Percentiles rank a stretch among this genome's conserved stretches.
Conservation (phyloP, 2,113 vertebrate species). For the Callipepla californica region DNA sequence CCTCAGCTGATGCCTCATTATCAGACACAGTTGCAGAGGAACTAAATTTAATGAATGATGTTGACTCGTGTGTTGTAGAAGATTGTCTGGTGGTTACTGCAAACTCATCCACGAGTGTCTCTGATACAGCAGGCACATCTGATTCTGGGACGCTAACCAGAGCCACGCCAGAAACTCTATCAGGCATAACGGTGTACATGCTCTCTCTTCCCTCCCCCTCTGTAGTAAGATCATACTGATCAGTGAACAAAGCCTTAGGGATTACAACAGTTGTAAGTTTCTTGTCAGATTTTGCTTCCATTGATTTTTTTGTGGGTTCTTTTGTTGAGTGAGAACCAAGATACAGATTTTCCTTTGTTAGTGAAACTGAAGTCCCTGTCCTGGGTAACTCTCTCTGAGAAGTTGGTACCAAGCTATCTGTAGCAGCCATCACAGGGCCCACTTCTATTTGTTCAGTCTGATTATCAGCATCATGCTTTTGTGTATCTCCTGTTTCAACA, state of each 20-base stretch:
- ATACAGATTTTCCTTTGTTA: conserved; percentile 28
- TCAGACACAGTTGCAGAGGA: background rate
- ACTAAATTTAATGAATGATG: background rate
- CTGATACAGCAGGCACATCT: conserved; percentile 61
- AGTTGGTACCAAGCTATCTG: conserved; percentile 50
- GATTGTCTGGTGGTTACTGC: background rate
- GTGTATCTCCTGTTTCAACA: conserved; percentile 14
- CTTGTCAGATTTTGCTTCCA: conserved; percentile 75
- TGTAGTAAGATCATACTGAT: conserved; percentile 17
- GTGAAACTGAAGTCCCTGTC: conserved; percentile 56
- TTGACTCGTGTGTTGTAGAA: background rate
- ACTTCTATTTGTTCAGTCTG: conserved; percentile 82
- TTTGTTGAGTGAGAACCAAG: conserved; percentile 43
- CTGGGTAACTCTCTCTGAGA: conserved; percentile 44
- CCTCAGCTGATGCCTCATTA: background rate
- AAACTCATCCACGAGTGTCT: conserved; percentile 35
- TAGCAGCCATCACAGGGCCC: conserved; percentile 73
- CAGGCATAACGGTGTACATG: background rate
- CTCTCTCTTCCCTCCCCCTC: conserved; percentile 54
- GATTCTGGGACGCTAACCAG: conserved; percentile 38
- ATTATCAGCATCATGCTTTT: conserved; percentile 62
- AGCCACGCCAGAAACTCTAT: background rate
- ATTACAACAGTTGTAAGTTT: conserved; percentile 62
- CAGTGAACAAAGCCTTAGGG: conserved; percentile 54
- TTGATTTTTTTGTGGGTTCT: conserved; percentile 58